Evolutionary conservation across 2,888 invertebrate species (phyloP), one percentile per base, ranked within the genome.

Genomic region (Xestia sexstrigata): DNA sequence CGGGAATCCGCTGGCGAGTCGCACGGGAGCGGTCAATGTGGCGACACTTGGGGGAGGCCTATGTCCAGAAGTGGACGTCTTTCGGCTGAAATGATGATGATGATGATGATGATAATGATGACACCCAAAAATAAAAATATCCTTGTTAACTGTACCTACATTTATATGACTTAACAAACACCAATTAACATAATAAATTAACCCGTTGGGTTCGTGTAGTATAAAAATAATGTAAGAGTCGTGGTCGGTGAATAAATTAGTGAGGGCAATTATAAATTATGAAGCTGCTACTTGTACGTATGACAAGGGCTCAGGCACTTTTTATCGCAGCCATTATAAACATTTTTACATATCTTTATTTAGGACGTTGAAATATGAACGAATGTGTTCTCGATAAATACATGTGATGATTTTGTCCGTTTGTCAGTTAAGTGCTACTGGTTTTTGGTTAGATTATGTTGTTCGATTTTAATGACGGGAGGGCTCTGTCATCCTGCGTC

Each of bases 141-240:
- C 68, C 79, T 81, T 74, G 81, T 84, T 85, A 79, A 78, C 82
- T 47, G 65, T 62, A 74, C 83, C 75, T 77, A 81, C 86, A 76
- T 86, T 81, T 79, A 87, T 84, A 87, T 90, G 88, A 85, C 90
- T 90, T 89, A 89, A 90, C 90, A 92, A 92, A 92, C 89, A 92
- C 88, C 89, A 91, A 93, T 93, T 93, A 93, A 89, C 91, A 92
- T 90, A 90, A 90, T 92, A 90, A 91, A 93, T 92, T 90, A 92
- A 91, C 89, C 88, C 89, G 89, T 91, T 90, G 88, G 82, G 88
- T 89, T 83, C 88, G 85, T 90, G 91, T 92, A 88, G 90, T 92
- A 88, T 83, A 87, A 89, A 91, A 92, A 92, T 92, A 89, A 89
- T 86, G 86, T 83, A 83, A 84, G 80, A 81, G 75, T 70, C 72